Base-by-base conservation (phyloP, 2,888 invertebrate genomes). In the Oscheius sp. region DNA sequence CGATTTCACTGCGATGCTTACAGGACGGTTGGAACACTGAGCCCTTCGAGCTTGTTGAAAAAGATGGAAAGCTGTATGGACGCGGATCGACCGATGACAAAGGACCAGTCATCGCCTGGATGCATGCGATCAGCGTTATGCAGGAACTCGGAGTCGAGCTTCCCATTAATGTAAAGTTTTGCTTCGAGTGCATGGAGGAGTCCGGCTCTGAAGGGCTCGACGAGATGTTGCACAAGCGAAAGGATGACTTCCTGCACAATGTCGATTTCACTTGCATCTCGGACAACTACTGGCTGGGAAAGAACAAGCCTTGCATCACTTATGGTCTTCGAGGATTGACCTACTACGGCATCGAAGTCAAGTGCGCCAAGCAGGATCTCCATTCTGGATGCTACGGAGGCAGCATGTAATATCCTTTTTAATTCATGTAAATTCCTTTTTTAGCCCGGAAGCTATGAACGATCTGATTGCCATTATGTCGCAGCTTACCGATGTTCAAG, bases 181-280 rank as follows among this genome's bases (percentile, higher is more conserved):
- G 95, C 16, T 94, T 98, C 89, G 98, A 99, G 91, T 96, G 95
- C 71, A 99, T 99, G 98, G 98, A 98, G 90, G 98, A 99, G 89
- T 94, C 93, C 76, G 97, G 97, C 6, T 97, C 96, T 75, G 94
- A 94, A 88, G 98, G 98, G n/a, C 91, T 99, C 27, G 95, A 96
- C 89, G 94, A 93, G 0, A 90, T 96, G 12, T 91, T 99, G 0
- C 90, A 91, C 82, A 89, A 91, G 0, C 74, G 76, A 69, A 79
- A 85, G 61, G 79, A 80, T 43, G 52, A 49, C 16, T 83, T 81
- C 69, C 78, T 88, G n/a, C 79, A 90, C 88, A 89, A 92, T 88
- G 93, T 95, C 0, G 96, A 98, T 89, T 97, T 93, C 90, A 95
- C 96, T 18, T 97, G 97, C 89, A 97, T 99, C 88, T 96, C 96